phyloP scores from a whole-genome alignment of 1,140 invertebrate species.

The Anoplophora glabripennis region DNA sequence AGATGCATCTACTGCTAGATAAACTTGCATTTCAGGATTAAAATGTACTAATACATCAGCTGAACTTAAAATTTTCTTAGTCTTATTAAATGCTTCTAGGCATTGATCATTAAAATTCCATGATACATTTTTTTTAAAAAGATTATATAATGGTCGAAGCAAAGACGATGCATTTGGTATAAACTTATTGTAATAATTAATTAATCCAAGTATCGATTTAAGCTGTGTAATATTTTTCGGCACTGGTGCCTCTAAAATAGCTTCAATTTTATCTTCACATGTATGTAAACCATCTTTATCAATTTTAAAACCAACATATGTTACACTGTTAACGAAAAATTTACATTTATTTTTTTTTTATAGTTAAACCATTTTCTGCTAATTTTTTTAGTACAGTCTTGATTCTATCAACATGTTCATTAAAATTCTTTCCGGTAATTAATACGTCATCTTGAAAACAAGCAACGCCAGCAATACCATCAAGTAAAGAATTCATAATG shows the following conservation, averaged over 20 bases:
- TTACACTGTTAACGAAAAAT: constrained; percentile 2
- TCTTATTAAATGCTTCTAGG: constrained; percentile 30
- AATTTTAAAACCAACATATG: constrained; percentile 44
- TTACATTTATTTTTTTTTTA: constrained; percentile 2
- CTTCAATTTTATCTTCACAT: constrained; percentile 38
- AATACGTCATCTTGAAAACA: constrained; percentile 45
- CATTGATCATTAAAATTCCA: constrained; percentile 39
- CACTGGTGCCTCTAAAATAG: constrained; percentile 37
- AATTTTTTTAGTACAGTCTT: constrained; percentile 23
- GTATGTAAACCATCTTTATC: constrained; percentile 39
- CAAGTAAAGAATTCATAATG: constrained; percentile 42
- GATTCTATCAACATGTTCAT: constrained; percentile 29
- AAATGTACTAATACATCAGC: constrained; percentile 29
- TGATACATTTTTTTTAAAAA: constrained; percentile 43
- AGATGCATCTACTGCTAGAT: constrained; percentile 25
- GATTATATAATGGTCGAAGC: constrained; percentile 11
- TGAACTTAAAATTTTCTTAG: constrained; percentile 38
- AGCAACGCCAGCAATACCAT: constrained; percentile 36
- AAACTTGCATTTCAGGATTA: constrained; percentile 23
- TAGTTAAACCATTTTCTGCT: constrained; percentile 13
- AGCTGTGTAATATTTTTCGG: constrained; percentile 27
- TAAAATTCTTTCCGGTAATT: not conserved
- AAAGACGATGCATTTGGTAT: constrained; percentile 38
- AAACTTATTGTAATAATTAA: constrained; percentile 43
- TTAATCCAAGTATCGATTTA: constrained; percentile 10